Base-by-base conservation (phyloP, 2,113 vertebrate species). In the Cricetomys ansorgei region DNA sequence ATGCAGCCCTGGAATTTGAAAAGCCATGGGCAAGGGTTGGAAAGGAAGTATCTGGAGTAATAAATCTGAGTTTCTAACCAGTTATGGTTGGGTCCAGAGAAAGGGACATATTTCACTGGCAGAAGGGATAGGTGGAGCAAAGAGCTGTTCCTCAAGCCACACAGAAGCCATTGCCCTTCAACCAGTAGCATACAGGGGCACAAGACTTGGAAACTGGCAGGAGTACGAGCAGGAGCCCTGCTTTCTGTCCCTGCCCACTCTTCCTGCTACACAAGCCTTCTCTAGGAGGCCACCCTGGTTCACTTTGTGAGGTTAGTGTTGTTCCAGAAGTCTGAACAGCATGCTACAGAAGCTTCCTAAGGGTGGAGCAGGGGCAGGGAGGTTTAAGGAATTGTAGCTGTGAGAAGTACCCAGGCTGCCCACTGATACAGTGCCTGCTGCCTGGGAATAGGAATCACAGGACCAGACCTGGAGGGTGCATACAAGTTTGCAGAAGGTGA, bases 1-100 rank as follows among this genome's bases (percentile, higher is more conserved):
- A 95, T 96, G 97, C 88, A 84, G 88, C 21, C 81, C 91, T 91
- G 97, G 97, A 97, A 98, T 98, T 67, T 95, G 92, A 96, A 96
- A 96, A 37, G 62, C 40, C n/a, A 43, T 48, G 67, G 65, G 75
- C 15, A 37, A 96, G 25, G 55, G 73, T 81, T 40, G 16, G 79
- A 55, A 85, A 97, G 45, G 50, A 95, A 94, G 92, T 72, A 96
- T 94, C 90, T 90, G 23, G 29, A 43, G 55, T 84, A 89, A 95
- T 91, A 96, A 97, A 94, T 94, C 84, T 92, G 57, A 80, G 55
- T 76, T 90, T 87, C 80, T 76, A 75, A 57, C 34, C 59, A 86
- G 79, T 87, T 62, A 17, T 16, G 23, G 76, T 5, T 85, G 64
- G 48, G 67, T 88, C 70, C 80, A 48, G 79, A 91, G 65, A 94